Base-by-base conservation (phyloP, 2,888 invertebrate species). In the Chydorus sphaericus region DNA sequence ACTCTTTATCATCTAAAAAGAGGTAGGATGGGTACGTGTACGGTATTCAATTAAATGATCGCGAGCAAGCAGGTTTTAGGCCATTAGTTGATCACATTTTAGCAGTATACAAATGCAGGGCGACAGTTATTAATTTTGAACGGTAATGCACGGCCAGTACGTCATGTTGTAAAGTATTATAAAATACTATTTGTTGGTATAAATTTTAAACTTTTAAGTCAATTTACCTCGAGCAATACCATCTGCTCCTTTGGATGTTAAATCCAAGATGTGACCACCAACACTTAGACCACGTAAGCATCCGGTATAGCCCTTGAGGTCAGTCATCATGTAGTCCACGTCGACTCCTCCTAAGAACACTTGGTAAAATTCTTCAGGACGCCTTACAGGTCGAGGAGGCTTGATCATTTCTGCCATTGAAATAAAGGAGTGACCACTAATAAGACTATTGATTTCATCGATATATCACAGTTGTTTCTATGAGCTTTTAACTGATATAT, bases 311-410 rank as follows among this genome's bases (percentile, higher is more conserved):
- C 88, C 88, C 31, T 76, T 76, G 61, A 79, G 77, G 1, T 74
- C 73, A 14, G 54, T 57, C 30, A 81, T 69, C 63, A 83, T 71
- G 60, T 84, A 85, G 65, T 82, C 81, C 2, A 80, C 75, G 69
- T 89, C 88, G 65, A 83, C 87, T 11, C 89, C 89, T 33, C 90
- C 91, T 44, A 91, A 74, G 69, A 89, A 88, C 65, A 71, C 64
- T 72, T 90, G 88, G 66, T 90, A 88, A 69, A 91, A 91, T 65
- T 87, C 85, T 0, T 85, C 86, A 1, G 90, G 89, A 6, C 88
- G 86, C 1, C 89, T 87, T 26, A 88, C 88, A 4, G 90, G 90
- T 60, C 90, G 76, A 69, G 88, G 88, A 7, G 90, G 90, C 54
- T 85, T 84, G 49, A 91, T 77, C 33, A 88, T 83, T 75, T 91